A percentile compares a stretch with the other conserved stretches of the same genome.
Evolutionary conservation across 1,140 invertebrate genomes (phyloP).

Genomic region (Penaeus japonicus): DNA sequence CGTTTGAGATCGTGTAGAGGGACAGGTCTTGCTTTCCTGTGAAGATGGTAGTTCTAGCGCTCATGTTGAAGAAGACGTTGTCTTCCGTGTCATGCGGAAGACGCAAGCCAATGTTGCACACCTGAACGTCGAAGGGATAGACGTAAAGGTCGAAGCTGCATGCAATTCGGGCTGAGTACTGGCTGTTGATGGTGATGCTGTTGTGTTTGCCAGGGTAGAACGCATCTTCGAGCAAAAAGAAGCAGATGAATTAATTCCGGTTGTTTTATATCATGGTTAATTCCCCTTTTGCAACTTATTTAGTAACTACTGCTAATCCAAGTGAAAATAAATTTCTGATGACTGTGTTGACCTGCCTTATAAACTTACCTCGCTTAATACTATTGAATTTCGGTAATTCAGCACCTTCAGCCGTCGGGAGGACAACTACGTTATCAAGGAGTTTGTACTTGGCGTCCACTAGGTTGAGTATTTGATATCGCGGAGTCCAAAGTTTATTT

Average conservation of each 20-base stretch:
- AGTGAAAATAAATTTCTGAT: too few species aligned
- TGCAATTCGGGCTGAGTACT: neutral
- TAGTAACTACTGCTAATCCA: too few species aligned
- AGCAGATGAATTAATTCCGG: neutral
- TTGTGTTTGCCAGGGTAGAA: neutral
- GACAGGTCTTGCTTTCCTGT: neutral
- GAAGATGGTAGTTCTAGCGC: neutral
- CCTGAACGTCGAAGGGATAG: slow-evolving; percentile 15
- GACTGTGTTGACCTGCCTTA: too few species aligned
- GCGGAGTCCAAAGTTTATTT: neutral
- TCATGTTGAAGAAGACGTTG: neutral
- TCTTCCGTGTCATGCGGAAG: neutral
- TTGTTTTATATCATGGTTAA: too few species aligned
- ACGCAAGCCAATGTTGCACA: neutral
- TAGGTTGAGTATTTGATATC: neutral
- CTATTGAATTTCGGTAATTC: neutral
- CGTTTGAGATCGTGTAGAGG: neutral
- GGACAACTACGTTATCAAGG: too few species aligned
- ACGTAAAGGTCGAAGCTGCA: slow-evolving; percentile 16
- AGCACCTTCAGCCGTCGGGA: neutral
- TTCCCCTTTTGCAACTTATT: too few species aligned
- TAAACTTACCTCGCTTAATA: too few species aligned
- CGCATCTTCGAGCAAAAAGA: neutral
- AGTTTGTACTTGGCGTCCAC: neutral
- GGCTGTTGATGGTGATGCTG: neutral